Conservation (phyloP, 2,888 invertebrate species). For the Papilio elwesi region DNA sequence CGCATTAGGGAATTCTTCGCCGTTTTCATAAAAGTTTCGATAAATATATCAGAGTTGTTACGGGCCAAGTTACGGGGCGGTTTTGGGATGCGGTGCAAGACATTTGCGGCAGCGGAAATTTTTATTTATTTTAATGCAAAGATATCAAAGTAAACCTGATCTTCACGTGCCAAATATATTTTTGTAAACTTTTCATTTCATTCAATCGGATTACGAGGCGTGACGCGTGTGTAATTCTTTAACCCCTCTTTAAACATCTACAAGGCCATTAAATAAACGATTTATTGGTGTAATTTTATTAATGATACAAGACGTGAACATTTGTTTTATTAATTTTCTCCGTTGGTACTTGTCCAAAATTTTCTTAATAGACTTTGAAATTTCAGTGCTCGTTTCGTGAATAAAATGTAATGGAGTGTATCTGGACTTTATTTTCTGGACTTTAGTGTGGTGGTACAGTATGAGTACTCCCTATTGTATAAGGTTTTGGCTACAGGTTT, state of each 20-base stretch:
- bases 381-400: not conserved
- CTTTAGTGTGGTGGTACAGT: too few species aligned
- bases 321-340: constrained; percentile 1
- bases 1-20: constrained; percentile 30
- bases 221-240: not conserved
- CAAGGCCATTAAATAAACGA: not conserved
- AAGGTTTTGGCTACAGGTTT: too few species aligned
- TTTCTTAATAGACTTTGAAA: not conserved
- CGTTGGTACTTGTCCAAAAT: constrained; percentile 8
- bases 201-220: too few species aligned
- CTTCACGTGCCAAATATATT: too few species aligned
- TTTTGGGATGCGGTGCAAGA: not conserved
- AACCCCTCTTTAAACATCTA: not conserved
- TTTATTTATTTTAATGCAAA: too few species aligned
- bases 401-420: not conserved
- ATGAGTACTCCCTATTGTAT: too few species aligned
- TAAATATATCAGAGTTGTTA: constrained; percentile 36
- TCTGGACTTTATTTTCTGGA: too few species aligned
- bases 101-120: constrained; percentile 13
- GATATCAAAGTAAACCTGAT: too few species aligned
- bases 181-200: too few species aligned
- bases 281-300: not conserved
- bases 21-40: constrained; percentile 37
- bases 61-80: constrained; percentile 13
- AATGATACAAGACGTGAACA: not conserved